These are phyloP conservation scores for Alexandromys fortis DNA, from an alignment of 2,113 vertebrate species.

Conservation along the genomic window DNA sequence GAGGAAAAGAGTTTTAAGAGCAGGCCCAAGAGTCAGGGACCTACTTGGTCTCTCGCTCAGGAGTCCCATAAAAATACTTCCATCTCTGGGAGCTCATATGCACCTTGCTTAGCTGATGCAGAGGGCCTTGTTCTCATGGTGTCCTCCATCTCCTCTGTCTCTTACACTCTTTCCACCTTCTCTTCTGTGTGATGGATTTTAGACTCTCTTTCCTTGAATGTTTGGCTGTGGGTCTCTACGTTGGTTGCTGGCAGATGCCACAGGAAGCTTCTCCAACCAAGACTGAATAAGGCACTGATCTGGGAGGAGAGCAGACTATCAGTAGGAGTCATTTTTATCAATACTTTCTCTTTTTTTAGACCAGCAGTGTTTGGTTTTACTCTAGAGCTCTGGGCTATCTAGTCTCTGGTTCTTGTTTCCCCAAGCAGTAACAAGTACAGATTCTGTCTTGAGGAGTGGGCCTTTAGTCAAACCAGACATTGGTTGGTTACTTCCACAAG, in stretches of 20 bases:
- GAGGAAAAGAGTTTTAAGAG: neutral
- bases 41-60: neutral
- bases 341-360: neutral
- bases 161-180: neutral
- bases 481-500: neutral
- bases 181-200: neutral
- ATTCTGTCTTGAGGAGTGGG: neutral
- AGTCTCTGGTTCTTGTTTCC: neutral
- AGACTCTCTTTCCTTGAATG: neutral
- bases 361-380: neutral
- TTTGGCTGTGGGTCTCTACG: neutral
- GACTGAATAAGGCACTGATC: neutral
- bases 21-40: neutral
- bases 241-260: neutral
- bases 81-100: neutral
- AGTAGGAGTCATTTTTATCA: neutral
- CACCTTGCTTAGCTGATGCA: neutral
- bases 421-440: neutral
- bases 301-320: neutral
- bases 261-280: neutral
- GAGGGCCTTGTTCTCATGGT: neutral
- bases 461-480: neutral
- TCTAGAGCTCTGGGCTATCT: neutral
- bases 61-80: neutral
- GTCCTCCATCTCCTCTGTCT: neutral